Conservation (phyloP, 2,888 invertebrate genomes). For the Ashinkailepas kermadecensis region DNA sequence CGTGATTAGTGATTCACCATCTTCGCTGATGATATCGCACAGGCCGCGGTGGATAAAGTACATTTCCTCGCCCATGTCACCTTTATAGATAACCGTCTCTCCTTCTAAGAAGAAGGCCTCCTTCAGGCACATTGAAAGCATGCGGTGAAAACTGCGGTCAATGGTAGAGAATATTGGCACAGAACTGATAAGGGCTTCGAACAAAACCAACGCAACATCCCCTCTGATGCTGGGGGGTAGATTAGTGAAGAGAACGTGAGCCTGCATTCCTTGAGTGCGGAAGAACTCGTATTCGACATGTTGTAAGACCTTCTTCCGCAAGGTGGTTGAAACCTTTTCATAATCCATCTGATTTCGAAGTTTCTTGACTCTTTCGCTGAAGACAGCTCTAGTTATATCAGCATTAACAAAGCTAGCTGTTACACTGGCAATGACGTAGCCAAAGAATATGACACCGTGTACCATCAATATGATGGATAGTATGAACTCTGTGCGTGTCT, state of each 20-base stretch:
- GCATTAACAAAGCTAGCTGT: not conserved
- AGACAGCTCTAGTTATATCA: not conserved
- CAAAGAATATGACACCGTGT: not conserved
- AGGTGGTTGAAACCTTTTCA: not conserved
- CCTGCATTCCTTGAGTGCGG: constrained; percentile 1
- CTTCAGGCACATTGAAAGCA: constrained; percentile 6
- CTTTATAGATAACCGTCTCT: not conserved
- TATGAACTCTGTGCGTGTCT: not conserved
- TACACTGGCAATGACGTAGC: constrained; percentile 5
- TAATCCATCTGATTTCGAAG: not conserved
- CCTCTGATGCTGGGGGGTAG: constrained; percentile 5
- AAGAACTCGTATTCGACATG: not conserved
- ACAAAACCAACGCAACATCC: not conserved
- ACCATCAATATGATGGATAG: not conserved
- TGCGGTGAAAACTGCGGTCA: not conserved
- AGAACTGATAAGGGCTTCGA: not conserved
- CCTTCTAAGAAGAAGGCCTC: not conserved
- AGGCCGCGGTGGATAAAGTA: not conserved
- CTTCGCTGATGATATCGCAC: not conserved
- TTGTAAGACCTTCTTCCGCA: not conserved
- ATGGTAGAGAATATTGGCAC: not conserved
- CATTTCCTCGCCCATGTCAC: constrained; percentile 3
- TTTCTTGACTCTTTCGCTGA: not conserved
- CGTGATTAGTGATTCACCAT: not conserved
- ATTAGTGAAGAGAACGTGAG: not conserved